Evolutionary conservation across 2,888 invertebrate species (phyloP).

Genomic region (Drosophila maculinotata): DNA sequence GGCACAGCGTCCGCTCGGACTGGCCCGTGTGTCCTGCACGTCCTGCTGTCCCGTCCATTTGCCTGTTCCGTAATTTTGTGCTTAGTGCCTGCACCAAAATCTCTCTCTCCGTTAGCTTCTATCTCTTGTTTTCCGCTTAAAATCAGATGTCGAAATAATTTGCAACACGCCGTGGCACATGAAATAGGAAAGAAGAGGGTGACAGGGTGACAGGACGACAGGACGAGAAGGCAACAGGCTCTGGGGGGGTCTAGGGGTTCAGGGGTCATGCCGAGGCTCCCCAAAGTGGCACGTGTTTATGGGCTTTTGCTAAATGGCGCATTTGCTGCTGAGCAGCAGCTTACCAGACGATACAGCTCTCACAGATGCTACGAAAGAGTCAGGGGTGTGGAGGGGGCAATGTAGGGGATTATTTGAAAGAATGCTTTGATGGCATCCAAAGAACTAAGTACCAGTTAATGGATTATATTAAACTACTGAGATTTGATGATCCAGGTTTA

Average conservation of each 20-base stretch:
- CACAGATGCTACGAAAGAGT: conserved; percentile 7
- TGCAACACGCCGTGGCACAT: conserved; percentile 77
- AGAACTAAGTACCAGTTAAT: not conserved
- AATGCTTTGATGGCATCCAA: conserved; percentile 8
- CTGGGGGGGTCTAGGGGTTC: conserved; percentile 1
- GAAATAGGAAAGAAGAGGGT: conserved; percentile 26
- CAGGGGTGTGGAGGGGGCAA: not conserved
- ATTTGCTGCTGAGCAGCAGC: conserved; percentile 55
- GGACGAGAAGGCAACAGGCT: not conserved
- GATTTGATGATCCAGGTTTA: not conserved
- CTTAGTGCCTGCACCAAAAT: conserved; percentile 69
- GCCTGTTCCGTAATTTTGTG: conserved; percentile 75
- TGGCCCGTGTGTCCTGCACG: conserved; percentile 8
- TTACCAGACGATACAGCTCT: conserved; percentile 43
- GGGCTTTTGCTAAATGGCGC: conserved; percentile 54
- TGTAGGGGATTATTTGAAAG: conserved; percentile 15
- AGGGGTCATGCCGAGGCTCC: conserved; percentile 16
- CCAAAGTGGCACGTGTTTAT: conserved; percentile 76
- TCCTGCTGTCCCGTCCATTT: conserved; percentile 63
- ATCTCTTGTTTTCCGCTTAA: conserved; percentile 85
- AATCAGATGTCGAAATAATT: conserved; percentile 85
- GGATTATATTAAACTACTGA: conserved; percentile 9
- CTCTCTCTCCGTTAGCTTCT: conserved; percentile 50
- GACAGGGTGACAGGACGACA: not conserved
- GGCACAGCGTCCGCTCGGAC: conserved; percentile 9